These are phyloP conservation scores for Martes martes DNA, from an alignment of 2,113 vertebrate genomes.

Conservation along the genomic window DNA sequence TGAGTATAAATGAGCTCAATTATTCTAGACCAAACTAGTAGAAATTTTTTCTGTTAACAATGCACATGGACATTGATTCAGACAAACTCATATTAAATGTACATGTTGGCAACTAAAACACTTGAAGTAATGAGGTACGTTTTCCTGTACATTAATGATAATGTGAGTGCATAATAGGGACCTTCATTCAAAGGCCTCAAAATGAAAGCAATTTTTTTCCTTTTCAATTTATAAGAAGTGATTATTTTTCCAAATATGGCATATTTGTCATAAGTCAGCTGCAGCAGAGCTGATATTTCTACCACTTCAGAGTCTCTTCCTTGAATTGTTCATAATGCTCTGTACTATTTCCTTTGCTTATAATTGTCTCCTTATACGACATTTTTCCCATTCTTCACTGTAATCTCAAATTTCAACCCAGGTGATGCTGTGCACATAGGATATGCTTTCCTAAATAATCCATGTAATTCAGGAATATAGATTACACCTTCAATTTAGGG, in stretches of 20 bases:
- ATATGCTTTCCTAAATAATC: not conserved
- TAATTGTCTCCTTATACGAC: not conserved
- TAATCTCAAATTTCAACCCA: not conserved
- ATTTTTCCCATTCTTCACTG: not conserved
- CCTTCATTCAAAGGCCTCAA: not conserved
- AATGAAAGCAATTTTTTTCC: not conserved
- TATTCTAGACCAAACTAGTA: not conserved
- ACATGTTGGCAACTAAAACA: not conserved
- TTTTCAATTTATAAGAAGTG: not conserved
- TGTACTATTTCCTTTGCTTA: not conserved
- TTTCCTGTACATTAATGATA: not conserved
- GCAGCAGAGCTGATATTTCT: not conserved
- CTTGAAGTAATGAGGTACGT: not conserved
- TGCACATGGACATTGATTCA: not conserved
- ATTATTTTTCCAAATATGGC: not conserved
- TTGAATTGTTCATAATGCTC: not conserved
- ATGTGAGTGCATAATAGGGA: not conserved
- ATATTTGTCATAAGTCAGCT: not conserved
- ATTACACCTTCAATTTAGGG: not conserved
- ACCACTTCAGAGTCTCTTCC: not conserved
- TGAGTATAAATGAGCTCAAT: conserved; percentile 35
- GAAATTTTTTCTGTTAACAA: conserved; percentile 30
- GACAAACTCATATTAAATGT: conserved; percentile 11
- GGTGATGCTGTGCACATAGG: not conserved
- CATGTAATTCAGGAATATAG: not conserved